phyloP scores from a whole-genome alignment of 2,113 vertebrate species.

The Motacilla alba region DNA sequence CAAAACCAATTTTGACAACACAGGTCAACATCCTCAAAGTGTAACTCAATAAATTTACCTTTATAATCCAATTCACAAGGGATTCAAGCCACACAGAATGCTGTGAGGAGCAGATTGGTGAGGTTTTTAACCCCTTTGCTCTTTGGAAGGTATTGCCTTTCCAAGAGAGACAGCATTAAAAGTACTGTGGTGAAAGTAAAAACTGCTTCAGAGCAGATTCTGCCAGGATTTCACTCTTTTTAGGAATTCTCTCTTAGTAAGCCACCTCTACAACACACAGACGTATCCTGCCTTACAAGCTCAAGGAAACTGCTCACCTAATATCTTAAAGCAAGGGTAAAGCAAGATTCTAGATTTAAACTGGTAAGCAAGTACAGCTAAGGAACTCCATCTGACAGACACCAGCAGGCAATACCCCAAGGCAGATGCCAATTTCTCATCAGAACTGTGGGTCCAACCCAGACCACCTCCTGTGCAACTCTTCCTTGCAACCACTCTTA shows the following conservation, averaged over 20 bases:
- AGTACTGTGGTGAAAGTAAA: neutral
- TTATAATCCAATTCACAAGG: neutral
- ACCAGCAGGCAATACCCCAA: neutral
- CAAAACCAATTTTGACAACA: neutral
- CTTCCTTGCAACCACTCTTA: neutral
- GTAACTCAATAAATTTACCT: neutral
- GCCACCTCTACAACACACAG: neutral
- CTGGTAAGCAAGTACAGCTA: neutral
- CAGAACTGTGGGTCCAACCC: neutral
- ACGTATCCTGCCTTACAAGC: neutral
- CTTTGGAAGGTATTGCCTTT: neutral
- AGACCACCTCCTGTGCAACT: neutral
- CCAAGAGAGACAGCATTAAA: neutral
- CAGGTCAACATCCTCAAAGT: neutral
- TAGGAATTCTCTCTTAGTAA: neutral
- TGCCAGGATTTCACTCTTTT: neutral
- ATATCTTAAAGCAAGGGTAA: neutral
- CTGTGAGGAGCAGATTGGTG: neutral
- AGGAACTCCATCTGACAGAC: neutral
- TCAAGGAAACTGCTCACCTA: neutral
- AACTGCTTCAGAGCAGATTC: neutral
- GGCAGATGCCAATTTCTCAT: neutral
- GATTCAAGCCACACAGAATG: neutral
- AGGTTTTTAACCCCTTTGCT: neutral
- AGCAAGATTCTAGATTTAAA: neutral